A percentile compares a stretch with the other conserved stretches of the same genome.
phyloP scores from a whole-genome alignment of 2,797 vertebrate genomes.

The Telmatherina bonti region DNA sequence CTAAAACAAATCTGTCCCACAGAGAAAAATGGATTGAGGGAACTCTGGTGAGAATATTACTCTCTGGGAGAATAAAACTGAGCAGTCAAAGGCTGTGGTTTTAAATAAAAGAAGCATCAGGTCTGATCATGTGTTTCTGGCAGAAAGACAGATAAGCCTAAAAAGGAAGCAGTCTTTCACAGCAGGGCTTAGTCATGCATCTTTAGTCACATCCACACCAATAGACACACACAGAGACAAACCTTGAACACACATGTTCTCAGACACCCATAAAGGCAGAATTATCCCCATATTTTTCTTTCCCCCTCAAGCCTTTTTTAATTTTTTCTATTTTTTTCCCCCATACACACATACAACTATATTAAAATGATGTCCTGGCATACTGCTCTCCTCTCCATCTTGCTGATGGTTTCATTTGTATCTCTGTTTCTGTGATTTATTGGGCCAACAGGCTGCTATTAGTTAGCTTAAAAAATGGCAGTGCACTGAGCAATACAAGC shows the following conservation, averaged over 20 bases:
- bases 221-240: constrained; percentile 9
- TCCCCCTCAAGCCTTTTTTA: background rate
- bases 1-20: constrained; percentile 32
- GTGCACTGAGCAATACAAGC: constrained; percentile 67
- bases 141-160: constrained; percentile 52
- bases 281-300: constrained; percentile 14
- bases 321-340: background rate
- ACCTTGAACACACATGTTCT: constrained; percentile 16
- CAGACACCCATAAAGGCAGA: constrained; percentile 13
- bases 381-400: constrained; percentile 67
- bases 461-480: constrained; percentile 78
- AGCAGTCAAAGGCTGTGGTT: constrained; percentile 49
- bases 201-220: constrained; percentile 15
- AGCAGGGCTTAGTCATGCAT: constrained; percentile 24
- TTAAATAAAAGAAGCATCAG: constrained; percentile 54
- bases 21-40: constrained; percentile 43
- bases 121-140: constrained; percentile 52
- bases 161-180: constrained; percentile 33
- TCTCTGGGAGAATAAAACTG: constrained; percentile 30
- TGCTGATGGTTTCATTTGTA: constrained; percentile 79
- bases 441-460: constrained; percentile 70
- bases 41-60: constrained; percentile 40
- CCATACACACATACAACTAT: constrained; percentile 38
- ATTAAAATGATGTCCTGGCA: constrained; percentile 69
- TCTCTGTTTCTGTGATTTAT: constrained; percentile 81